Base-by-base conservation (phyloP, 2,888 invertebrate genomes). In the Drosophila stalkeri region DNA sequence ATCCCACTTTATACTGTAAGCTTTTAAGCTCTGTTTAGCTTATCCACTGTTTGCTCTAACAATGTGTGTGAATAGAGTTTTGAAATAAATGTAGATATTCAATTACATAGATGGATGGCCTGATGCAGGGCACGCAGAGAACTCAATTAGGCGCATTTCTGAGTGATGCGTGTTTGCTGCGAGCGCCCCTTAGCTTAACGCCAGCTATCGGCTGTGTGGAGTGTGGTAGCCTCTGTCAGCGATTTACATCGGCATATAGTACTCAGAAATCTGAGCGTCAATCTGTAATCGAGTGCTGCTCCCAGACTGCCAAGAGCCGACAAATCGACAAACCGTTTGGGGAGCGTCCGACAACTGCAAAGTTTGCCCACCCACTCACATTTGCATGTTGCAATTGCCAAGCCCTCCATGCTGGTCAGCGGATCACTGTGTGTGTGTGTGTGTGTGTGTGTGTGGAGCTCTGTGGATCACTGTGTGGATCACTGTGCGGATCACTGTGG, bases 341-440 rank as follows among this genome's bases (percentile, higher is more conserved):
- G 78, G 78, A 78, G 82, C 78, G 82, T 78, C 81, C 77, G 62
- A 75, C 47, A 59, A 61, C 69, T 37, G n/a, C 61, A 27, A 57
- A 44, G 57, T 16, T 69, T 80, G 75, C 75, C 89, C 90, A 86
- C 85, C 90, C 85, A 86, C 90, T 87, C 89, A 81, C 89, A 90
- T 86, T 86, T 86, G 90, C 90, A 90, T 85, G 87, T 69, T 69
- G 69, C 67, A 75, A 70, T 63, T 73, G 82, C 72, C 80, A 80
- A 80, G 80, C 80, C 80, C 83, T 71, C 39, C 44, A 63, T 59
- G 71, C 37, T 82, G 82, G 80, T 80, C 82, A 80, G 81, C 41
- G 55, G 55, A 55, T 55, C 55, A 41, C 55, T 55, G 52, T 52
- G 54, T 72, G 55, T 72, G 55, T 72, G 68, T n/a, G n/a, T n/a